phyloP scores from a whole-genome alignment of 2,888 invertebrate species.

The Notodonta dromedarius region DNA sequence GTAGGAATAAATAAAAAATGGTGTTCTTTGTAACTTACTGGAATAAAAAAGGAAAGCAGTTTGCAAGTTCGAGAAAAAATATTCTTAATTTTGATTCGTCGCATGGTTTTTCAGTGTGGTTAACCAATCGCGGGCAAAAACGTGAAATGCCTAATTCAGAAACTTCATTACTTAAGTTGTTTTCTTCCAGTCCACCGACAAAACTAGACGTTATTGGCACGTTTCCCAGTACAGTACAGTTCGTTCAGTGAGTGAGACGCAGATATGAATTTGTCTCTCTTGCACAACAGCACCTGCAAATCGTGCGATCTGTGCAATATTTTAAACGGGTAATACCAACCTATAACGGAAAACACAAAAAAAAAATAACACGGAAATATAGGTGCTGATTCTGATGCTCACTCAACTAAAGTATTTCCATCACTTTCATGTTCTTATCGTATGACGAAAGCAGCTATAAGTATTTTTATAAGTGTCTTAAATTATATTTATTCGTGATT shows the following conservation, averaged over 20 bases:
- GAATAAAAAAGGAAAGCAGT: slow-evolving; percentile 35
- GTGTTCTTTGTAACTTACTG: no score
- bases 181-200: slow-evolving; percentile 46
- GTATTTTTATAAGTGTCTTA: no score
- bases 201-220: slow-evolving; percentile 59
- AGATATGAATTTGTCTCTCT: slow-evolving; percentile 27
- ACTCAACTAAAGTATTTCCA: no score
- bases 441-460: no score
- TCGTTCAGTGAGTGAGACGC: slow-evolving; percentile 44
- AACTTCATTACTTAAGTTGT: slow-evolving; percentile 51
- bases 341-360: no score
- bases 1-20: not conserved
- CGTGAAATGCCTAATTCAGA: slow-evolving; percentile 24
- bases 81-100: slow-evolving; percentile 20
- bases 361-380: no score
- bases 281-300: slow-evolving; percentile 31
- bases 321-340: no score
- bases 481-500: no score
- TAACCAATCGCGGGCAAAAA: slow-evolving; percentile 24
- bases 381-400: no score
- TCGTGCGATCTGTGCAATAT: slow-evolving; percentile 22
- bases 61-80: no score
- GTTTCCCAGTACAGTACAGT: slow-evolving; percentile 59
- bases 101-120: slow-evolving; percentile 20
- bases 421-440: no score